phyloP scores from a whole-genome alignment of 2,888 invertebrate genomes.

The Melinaea menophilus region DNA sequence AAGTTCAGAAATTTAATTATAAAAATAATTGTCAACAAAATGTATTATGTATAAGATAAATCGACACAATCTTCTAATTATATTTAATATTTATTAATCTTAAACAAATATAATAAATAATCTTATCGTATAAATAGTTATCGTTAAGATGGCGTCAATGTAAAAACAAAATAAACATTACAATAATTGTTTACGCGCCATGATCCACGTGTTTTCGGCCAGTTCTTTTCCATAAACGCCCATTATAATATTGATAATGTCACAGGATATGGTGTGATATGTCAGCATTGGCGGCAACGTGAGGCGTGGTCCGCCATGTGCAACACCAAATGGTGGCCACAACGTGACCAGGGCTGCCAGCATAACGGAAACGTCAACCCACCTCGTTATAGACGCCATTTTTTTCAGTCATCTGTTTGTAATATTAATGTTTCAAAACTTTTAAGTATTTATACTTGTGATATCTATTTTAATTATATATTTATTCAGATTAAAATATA shows the following conservation, averaged over 20 bases:
- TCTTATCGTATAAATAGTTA: too few species aligned
- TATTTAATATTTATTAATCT: too few species aligned
- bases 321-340: slow-evolving; percentile 33
- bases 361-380: slow-evolving; percentile 6
- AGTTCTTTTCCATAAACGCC: slow-evolving; percentile 2
- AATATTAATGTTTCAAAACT: too few species aligned
- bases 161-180: neutral
- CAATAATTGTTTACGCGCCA: neutral
- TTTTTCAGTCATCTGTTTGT: too few species aligned
- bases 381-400: neutral
- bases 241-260: slow-evolving; percentile 15
- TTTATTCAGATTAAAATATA: too few species aligned
- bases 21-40: slow-evolving; percentile 8
- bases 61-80: too few species aligned
- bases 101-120: too few species aligned
- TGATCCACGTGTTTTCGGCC: slow-evolving; percentile 10
- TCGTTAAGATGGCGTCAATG: too few species aligned
- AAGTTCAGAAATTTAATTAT: neutral
- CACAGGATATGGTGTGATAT: slow-evolving; percentile 16
- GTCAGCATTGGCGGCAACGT: slow-evolving; percentile 34
- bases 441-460: too few species aligned
- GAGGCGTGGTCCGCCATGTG: slow-evolving; percentile 41
- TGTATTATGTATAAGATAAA: too few species aligned
- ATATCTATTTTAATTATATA: too few species aligned
- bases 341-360: slow-evolving; percentile 39